phyloP scores from a whole-genome alignment of 1,140 invertebrate genomes.

The Drosophila mayri region DNA sequence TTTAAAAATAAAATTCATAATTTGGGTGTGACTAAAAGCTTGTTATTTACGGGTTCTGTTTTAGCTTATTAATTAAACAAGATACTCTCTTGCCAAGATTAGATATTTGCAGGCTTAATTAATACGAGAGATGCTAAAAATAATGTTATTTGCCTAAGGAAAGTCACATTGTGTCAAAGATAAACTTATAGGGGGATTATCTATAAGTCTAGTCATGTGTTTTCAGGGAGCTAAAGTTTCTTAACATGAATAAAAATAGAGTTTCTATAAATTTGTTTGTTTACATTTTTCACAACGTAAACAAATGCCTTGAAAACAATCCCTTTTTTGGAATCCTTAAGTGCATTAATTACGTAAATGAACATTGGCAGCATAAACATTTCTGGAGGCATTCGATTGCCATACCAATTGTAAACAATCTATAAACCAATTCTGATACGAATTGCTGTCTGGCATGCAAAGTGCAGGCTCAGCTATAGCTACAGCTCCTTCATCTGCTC shows the following conservation, averaged over 20 bases:
- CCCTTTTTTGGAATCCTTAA: neutral
- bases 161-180: constrained; percentile 6
- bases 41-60: neutral
- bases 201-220: neutral
- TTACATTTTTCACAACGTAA: constrained; percentile 11
- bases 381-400: constrained; percentile 13
- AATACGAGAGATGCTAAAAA: constrained; percentile 2
- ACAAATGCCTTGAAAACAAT: constrained; percentile 1
- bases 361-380: constrained; percentile 18
- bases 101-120: neutral
- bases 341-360: constrained; percentile 34
- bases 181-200: neutral
- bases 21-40: neutral
- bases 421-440: constrained; percentile 14
- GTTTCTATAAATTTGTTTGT: constrained; percentile 8
- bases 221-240: neutral
- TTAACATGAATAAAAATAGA: neutral
- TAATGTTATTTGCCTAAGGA: neutral
- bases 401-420: constrained; percentile 26
- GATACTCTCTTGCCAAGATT: constrained; percentile 3
- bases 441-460: constrained; percentile 30
- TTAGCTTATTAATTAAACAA: constrained; percentile 8
- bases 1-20: constrained; percentile 4
- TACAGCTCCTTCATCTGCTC: neutral
- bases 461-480: constrained; percentile 9